Percentiles rank a stretch among this genome's conserved stretches.
Evolutionary conservation across 2,888 invertebrate species (phyloP).

Genomic region (Sinodicranocentrus sp.): DNA sequence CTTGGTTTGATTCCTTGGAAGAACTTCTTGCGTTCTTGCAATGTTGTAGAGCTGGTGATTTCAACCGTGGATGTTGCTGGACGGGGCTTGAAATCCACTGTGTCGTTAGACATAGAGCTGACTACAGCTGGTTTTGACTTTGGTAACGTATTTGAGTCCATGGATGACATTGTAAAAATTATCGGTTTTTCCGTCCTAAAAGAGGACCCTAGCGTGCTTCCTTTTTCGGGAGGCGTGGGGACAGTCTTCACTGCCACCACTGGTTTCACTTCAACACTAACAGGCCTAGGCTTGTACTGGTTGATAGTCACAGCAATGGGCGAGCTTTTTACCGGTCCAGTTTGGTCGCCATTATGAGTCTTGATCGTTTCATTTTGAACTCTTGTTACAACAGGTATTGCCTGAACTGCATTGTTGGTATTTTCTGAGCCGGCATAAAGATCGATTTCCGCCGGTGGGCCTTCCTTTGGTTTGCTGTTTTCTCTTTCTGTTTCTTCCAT

Average conservation of each 20-base stretch:
- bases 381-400: neutral
- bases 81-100: slow-evolving; percentile 28
- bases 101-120: slow-evolving; percentile 1
- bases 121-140: slow-evolving; percentile 28
- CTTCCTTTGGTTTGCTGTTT: slow-evolving; percentile 47
- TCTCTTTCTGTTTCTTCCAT: slow-evolving; percentile 72
- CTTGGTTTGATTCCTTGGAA: slow-evolving; percentile 76
- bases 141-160: slow-evolving; percentile 63
- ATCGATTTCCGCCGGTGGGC: slow-evolving; percentile 71
- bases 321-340: neutral
- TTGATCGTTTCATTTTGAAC: neutral
- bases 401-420: neutral
- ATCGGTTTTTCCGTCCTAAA: slow-evolving; percentile 58
- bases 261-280: slow-evolving; percentile 27
- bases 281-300: slow-evolving; percentile 29
- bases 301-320: neutral
- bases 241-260: neutral
- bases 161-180: slow-evolving; percentile 57
- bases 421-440: slow-evolving; percentile 57
- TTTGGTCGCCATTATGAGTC: neutral
- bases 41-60: slow-evolving; percentile 13
- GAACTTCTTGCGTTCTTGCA: slow-evolving; percentile 73
- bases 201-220: slow-evolving; percentile 48
- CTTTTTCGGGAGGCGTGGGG: slow-evolving; percentile 14
- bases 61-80: slow-evolving; percentile 35